Base-by-base conservation (phyloP, 1,140 invertebrate genomes). In the Drosophila kohkoa region DNA sequence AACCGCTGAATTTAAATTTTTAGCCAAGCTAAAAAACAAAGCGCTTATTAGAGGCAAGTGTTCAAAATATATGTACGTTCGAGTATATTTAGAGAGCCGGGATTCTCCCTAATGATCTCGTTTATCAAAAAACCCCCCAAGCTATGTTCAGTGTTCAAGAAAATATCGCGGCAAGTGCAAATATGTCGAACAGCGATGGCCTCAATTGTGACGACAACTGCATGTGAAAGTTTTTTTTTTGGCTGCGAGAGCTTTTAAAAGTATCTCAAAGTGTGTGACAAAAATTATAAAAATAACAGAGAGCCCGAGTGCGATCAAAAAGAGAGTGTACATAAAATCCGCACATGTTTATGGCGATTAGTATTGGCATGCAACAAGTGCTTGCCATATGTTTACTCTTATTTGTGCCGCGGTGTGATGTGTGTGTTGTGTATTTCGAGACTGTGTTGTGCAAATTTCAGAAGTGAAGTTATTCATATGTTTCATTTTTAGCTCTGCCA, bases 341-440 rank as follows among this genome's bases (percentile, higher is more conserved):
- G 46, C 52, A 64, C 32, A 69, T 63, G 69, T 32, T 46, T 73
- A 48, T 54, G 28, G 49, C 51, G 62, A 81, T 74, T 70, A 76
- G 70, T 70, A 70, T 79, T 80, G 68, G 49, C 75, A 86, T 82
- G 79, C 86, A 89, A 86, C 86, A 90, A 89, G 86, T 89, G 85
- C 89, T 75, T 69, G 65, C 75, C 85, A 89, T 51, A 89, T 89
- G 85, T 81, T 59, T 69, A 52, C 41, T 45, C 25, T 51, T 41
- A 10, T 49, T 70, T 57, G 30, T 49, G 43, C n/a, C 73, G 59
- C 41, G 62, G 3, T 25, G 64, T 60, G 32, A 13, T 64, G n/a
- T 43, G 8, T 51, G 49, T 75, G 62, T 45, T 63, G 64, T 60
- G 38, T 43, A 11, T 38, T 25, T 13, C 74, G 25, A 15, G 45